phyloP scores from a whole-genome alignment of 2,797 vertebrate genomes.

The Sebastes alutus region DNA sequence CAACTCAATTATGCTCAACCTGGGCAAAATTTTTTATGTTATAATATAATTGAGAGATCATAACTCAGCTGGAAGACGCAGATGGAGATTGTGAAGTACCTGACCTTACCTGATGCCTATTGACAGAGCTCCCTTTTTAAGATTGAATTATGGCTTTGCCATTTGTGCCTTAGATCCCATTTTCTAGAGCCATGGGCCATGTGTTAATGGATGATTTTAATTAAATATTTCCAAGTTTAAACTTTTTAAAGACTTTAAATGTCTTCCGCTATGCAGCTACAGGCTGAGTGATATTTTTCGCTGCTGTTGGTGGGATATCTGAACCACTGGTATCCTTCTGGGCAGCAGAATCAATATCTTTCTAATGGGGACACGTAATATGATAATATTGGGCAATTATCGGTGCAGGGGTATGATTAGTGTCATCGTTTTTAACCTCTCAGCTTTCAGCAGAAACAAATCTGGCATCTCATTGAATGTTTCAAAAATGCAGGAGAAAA shows the following conservation, averaged over 20 bases:
- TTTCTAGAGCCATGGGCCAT: conserved; percentile 65
- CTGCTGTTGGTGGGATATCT: conserved; percentile 46
- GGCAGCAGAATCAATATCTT: conserved; percentile 65
- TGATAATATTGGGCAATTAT: conserved; percentile 73
- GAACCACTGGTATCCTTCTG: conserved; percentile 44
- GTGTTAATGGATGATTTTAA: conserved; percentile 71
- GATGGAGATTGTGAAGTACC: conserved; percentile 63
- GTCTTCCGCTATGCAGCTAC: conserved; percentile 40
- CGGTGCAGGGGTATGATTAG: conserved; percentile 57
- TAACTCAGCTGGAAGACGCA: conserved; percentile 67
- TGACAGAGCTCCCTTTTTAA: conserved; percentile 64
- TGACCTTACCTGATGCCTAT: conserved; percentile 73
- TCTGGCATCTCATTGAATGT: conserved; percentile 36
- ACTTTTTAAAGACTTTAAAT: conserved; percentile 67
- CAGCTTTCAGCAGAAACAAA: conserved; percentile 46
- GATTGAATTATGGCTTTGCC: conserved; percentile 78
- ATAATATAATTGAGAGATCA: conserved; percentile 72
- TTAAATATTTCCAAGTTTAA: conserved; percentile 72
- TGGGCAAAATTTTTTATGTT: conserved; percentile 54
- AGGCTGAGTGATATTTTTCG: conserved; percentile 41
- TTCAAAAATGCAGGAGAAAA: conserved; percentile 32
- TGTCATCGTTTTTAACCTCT: conserved; percentile 62
- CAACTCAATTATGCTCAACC: conserved; percentile 60
- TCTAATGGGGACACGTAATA: conserved; percentile 63
- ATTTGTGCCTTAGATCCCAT: conserved; percentile 72